Evolutionary conservation across 2,113 vertebrate genomes (phyloP).

Genomic region (Forbesichthys agassizii): DNA sequence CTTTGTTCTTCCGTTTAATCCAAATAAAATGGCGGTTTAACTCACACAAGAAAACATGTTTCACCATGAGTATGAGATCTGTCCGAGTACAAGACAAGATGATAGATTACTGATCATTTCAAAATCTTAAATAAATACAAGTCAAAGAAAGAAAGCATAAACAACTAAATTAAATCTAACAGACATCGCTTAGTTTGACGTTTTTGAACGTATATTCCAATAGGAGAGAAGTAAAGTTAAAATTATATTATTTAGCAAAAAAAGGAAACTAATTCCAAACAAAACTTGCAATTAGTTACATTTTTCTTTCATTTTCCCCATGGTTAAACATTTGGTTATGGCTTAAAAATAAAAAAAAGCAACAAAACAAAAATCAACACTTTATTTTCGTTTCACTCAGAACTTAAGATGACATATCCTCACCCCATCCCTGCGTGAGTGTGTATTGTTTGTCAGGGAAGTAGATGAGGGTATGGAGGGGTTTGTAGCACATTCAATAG

Average conservation of each 20-base stretch:
- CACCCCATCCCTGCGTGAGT: slow-evolving; percentile 29
- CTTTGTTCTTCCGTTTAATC: slow-evolving; percentile 26
- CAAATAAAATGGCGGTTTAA: slow-evolving; percentile 62
- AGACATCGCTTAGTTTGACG: slow-evolving; percentile 62
- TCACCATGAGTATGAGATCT: slow-evolving; percentile 70
- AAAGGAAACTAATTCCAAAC: slow-evolving; percentile 58
- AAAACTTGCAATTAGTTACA: slow-evolving; percentile 69
- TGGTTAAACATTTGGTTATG: slow-evolving; percentile 67
- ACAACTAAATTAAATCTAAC: slow-evolving; percentile 62
- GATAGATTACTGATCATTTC: slow-evolving; percentile 60
- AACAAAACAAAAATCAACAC: slow-evolving; percentile 17
- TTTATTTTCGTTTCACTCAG: slow-evolving; percentile 10
- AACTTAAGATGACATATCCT: slow-evolving; percentile 39
- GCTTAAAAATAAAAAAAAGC: slow-evolving; percentile 26
- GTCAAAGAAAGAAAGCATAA: slow-evolving; percentile 40
- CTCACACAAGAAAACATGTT: slow-evolving; percentile 71
- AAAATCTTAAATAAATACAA: slow-evolving; percentile 56
- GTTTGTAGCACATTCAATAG: slow-evolving; percentile 66
- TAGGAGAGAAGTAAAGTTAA: slow-evolving; percentile 56
- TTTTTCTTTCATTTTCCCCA: slow-evolving; percentile 63
- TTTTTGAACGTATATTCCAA: slow-evolving; percentile 55
- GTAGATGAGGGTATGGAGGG: background rate
- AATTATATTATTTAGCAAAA: slow-evolving; percentile 55
- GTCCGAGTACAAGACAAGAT: slow-evolving; percentile 68
- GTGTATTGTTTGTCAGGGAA: slow-evolving; percentile 37